Conservation (phyloP, 2,888 invertebrate genomes). For the Graphium colonna region DNA sequence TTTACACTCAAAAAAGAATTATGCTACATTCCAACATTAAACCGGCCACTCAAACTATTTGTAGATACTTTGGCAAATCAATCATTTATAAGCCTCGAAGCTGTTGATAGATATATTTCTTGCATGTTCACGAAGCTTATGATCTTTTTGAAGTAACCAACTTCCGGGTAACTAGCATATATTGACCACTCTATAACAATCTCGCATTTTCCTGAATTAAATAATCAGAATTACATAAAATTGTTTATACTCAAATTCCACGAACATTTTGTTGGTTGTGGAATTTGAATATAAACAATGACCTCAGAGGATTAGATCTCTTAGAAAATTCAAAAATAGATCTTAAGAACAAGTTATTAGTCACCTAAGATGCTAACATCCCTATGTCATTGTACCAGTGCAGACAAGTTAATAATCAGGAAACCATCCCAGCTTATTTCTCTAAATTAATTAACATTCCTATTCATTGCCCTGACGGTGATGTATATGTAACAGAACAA, state of each 20-base stretch:
- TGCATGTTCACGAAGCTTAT: background rate
- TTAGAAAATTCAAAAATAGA: conserved; percentile 2
- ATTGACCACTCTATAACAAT: background rate
- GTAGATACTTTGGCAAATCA: background rate
- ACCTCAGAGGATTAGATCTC: conserved; percentile 6
- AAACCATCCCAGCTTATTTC: background rate
- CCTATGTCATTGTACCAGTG: background rate
- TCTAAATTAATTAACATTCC: background rate
- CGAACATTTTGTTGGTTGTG: background rate
- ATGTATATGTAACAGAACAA: background rate
- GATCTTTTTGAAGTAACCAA: background rate
- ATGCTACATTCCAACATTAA: background rate
- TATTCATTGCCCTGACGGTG: background rate
- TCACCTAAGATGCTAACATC: background rate
- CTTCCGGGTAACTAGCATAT: background rate
- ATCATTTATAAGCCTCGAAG: background rate
- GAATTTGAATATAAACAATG: too few species aligned
- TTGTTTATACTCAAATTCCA: background rate
- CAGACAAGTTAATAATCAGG: background rate
- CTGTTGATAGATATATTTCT: background rate
- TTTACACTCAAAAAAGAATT: background rate
- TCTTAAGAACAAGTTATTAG: background rate
- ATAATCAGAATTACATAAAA: background rate
- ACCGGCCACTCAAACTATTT: background rate
- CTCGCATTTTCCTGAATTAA: background rate